These are phyloP conservation scores for Drosophila bunnanda DNA, from an alignment of 2,888 invertebrate genomes.

Conservation along the genomic window DNA sequence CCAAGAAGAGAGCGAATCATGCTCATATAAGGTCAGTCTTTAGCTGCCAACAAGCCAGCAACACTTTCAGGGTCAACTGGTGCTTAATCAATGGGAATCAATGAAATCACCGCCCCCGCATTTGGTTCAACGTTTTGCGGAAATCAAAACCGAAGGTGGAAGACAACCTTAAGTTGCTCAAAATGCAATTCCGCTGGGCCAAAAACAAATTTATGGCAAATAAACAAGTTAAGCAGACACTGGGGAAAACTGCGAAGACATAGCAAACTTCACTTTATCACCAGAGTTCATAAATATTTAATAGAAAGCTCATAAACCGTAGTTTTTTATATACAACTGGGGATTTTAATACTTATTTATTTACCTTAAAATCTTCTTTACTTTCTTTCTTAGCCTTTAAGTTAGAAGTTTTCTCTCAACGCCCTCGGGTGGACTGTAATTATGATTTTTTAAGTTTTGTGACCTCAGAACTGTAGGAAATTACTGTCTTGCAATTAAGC, in stretches of 20 bases:
- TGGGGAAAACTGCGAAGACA: not conserved
- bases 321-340: not conserved
- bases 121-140: constrained; percentile 35
- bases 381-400: not conserved
- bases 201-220: constrained; percentile 35
- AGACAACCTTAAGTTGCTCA: constrained; percentile 27
- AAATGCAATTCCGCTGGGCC: constrained; percentile 43
- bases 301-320: not conserved
- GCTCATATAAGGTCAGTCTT: constrained; percentile 67
- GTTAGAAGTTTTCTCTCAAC: not conserved
- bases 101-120: constrained; percentile 43
- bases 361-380: not conserved
- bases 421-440: not conserved
- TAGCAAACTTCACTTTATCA: too few relatives aligned
- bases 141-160: constrained; percentile 36
- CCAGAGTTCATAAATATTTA: not conserved
- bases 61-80: constrained; percentile 70
- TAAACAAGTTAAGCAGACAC: constrained; percentile 24
- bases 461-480: constrained; percentile 8
- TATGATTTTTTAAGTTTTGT: not conserved
- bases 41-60: constrained; percentile 18
- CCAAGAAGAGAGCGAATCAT: constrained; percentile 56
- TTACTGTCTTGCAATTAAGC: constrained; percentile 3
- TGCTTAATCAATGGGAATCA: constrained; percentile 49
- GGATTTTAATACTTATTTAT: not conserved